Conservation (phyloP, 2,113 vertebrate species). For the Phalacrocorax carbo region DNA sequence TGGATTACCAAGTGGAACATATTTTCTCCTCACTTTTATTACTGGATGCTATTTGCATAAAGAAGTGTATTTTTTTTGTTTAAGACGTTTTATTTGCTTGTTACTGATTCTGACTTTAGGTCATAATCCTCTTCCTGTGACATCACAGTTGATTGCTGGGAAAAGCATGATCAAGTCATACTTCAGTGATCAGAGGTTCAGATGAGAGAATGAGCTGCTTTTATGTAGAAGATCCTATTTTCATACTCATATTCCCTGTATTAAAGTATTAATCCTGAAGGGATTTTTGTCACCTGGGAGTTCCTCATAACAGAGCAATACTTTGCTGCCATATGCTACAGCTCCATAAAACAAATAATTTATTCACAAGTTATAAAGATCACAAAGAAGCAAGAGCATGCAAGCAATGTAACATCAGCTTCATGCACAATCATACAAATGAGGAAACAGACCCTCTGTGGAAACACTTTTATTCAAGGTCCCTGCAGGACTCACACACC, state of each 20-base stretch:
- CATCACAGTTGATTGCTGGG: background rate
- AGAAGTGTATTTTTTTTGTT: background rate
- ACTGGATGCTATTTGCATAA: background rate
- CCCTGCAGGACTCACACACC: background rate
- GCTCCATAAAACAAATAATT: constrained; percentile 42
- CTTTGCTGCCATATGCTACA: constrained; percentile 32
- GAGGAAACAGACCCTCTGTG: background rate
- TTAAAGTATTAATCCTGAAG: background rate
- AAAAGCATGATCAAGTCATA: background rate
- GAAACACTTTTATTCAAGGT: background rate
- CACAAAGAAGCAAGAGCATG: background rate
- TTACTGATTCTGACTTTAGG: background rate
- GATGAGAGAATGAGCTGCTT: background rate
- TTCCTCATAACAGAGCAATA: background rate
- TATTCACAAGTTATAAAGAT: constrained; percentile 6
- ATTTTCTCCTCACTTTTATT: background rate
- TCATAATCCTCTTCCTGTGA: background rate
- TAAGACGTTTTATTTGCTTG: background rate
- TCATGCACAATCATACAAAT: background rate
- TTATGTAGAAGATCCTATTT: background rate
- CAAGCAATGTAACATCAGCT: background rate
- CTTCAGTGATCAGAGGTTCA: background rate
- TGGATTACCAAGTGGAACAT: background rate
- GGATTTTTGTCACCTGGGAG: constrained; percentile 4
- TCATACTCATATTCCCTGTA: background rate